These are phyloP conservation scores for Plagiodera versicolora DNA, from an alignment of 2,888 invertebrate species.

Conservation along the genomic window DNA sequence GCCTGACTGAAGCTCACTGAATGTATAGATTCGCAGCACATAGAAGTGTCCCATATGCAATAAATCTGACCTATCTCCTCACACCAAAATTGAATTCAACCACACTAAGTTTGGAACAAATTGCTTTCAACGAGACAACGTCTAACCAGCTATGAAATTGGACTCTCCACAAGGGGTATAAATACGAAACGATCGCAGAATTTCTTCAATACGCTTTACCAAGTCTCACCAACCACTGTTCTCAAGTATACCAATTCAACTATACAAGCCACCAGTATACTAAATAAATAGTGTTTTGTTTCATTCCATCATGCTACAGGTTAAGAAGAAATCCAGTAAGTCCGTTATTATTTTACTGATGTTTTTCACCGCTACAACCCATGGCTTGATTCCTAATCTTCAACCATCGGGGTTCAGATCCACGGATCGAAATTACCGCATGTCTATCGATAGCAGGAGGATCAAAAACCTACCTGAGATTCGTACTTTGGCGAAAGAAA, in stretches of 20 bases:
- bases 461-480: conserved; percentile 14
- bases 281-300: conserved; percentile 19
- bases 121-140: conserved; percentile 26
- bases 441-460: conserved; percentile 12
- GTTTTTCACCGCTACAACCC: conserved; percentile 21
- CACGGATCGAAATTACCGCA: conserved; percentile 8
- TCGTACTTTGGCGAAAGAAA: conserved; percentile 10
- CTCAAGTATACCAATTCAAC: conserved; percentile 23
- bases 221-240: conserved; percentile 20
- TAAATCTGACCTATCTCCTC: conserved; percentile 24
- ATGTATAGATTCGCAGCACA: neutral
- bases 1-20: neutral
- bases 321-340: conserved; percentile 22
- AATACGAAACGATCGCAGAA: conserved; percentile 15
- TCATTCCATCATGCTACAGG: conserved; percentile 26
- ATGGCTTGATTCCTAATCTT: conserved; percentile 22
- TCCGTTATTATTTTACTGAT: conserved; percentile 24
- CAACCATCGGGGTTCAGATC: conserved; percentile 11
- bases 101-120: conserved; percentile 31
- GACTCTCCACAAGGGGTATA: conserved; percentile 23
- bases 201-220: conserved; percentile 19
- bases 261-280: conserved; percentile 29
- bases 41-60: conserved; percentile 12
- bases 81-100: conserved; percentile 28
- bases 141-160: conserved; percentile 28